Percentiles rank a stretch among this genome's conserved stretches.
Conservation (phyloP, 2,113 vertebrate species). For the Datnioides undecimradiatus region DNA sequence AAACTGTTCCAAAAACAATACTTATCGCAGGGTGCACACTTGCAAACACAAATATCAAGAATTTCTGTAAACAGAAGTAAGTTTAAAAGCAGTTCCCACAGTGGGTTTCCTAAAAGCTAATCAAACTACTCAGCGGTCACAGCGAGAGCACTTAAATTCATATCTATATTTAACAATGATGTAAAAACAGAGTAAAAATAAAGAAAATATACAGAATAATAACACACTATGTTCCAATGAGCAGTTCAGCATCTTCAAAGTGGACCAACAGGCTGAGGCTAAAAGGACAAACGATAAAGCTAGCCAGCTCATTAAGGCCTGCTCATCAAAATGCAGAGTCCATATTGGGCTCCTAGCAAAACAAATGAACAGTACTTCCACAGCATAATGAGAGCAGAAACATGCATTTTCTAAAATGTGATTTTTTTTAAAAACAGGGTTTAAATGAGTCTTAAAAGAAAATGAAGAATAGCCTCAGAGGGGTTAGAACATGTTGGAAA, state of each 20-base stretch:
- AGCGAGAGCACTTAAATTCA: not conserved
- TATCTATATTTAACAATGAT: not conserved
- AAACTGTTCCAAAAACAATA: not conserved
- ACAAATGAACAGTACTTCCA: slow-evolving; percentile 44
- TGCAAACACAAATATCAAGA: too few relatives aligned
- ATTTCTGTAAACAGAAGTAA: too few relatives aligned
- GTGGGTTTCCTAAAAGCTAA: not conserved
- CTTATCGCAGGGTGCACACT: too few relatives aligned
- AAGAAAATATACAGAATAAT: not conserved
- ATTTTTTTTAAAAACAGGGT: not conserved
- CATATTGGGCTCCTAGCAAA: slow-evolving; percentile 28
- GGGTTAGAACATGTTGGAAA: too few relatives aligned
- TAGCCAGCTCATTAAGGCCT: slow-evolving; percentile 34
- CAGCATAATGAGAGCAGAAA: slow-evolving; percentile 30
- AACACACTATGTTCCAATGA: not conserved
- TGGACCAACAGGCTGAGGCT: slow-evolving; percentile 35
- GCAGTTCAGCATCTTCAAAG: slow-evolving; percentile 36
- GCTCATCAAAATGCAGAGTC: slow-evolving; percentile 35
- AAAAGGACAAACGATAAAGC: slow-evolving; percentile 44
- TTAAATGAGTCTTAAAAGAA: not conserved
- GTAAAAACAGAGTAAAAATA: not conserved
- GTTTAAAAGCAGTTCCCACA: too few relatives aligned
- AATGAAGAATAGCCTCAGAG: not conserved
- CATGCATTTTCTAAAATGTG: not conserved
- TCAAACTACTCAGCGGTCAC: not conserved